phyloP scores from a whole-genome alignment of 2,797 vertebrate species.

The Alfaro cultratus region DNA sequence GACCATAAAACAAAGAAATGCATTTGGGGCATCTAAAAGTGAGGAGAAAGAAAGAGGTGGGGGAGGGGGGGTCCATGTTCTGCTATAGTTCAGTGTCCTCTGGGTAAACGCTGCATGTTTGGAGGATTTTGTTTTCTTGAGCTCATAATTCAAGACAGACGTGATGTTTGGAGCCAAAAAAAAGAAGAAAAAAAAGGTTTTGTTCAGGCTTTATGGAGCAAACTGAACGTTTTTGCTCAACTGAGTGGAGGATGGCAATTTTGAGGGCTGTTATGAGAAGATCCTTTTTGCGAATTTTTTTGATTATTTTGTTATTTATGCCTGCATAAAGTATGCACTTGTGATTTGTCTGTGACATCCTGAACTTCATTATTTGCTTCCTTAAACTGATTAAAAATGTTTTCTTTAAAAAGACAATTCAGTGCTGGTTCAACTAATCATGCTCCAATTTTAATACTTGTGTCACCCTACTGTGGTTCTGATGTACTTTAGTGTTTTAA shows the following conservation, averaged over 20 bases:
- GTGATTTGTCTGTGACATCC: background rate
- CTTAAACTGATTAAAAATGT: background rate
- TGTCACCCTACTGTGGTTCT: background rate
- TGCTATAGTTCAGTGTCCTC: conserved; percentile 67
- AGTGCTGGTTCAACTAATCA: background rate
- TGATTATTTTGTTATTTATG: background rate
- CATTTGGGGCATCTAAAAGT: conserved; percentile 63
- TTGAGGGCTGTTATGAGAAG: conserved; percentile 50
- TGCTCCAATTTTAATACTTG: background rate
- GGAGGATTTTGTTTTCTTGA: conserved; percentile 79
- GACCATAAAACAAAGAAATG: conserved; percentile 71
- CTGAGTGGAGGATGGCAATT: conserved; percentile 57
- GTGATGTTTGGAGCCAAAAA: conserved; percentile 64
- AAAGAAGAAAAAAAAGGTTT: conserved; percentile 51
- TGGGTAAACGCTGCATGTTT: conserved; percentile 76
- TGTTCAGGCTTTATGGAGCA: conserved; percentile 64
- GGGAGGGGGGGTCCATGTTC: conserved; percentile 40
- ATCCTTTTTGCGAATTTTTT: conserved; percentile 3
- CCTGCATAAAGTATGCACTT: background rate
- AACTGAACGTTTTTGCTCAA: conserved; percentile 36
- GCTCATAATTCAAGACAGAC: conserved; percentile 83
- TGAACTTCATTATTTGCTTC: background rate
- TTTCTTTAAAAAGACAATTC: background rate
- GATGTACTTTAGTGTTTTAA: background rate
- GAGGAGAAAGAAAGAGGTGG: background rate